A percentile compares a stretch with the other conserved stretches of the same genome.
phyloP scores from a whole-genome alignment of 2,888 invertebrate species.

The Trachelus tabidus region DNA sequence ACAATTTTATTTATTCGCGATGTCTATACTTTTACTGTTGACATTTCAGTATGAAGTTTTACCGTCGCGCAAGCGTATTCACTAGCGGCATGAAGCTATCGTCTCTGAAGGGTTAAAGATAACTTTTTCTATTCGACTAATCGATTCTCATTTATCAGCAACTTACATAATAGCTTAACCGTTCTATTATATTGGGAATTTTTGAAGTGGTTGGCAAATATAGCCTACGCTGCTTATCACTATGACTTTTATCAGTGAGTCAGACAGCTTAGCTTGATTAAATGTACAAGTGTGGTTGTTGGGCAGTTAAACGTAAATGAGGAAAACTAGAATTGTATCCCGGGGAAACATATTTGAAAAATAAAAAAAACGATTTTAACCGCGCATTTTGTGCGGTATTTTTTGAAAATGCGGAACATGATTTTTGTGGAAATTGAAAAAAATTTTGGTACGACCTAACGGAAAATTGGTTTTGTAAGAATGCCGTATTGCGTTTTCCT shows the following conservation, averaged over 20 bases:
- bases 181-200: not conserved
- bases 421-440: not conserved
- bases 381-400: not conserved
- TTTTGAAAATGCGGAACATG: not conserved
- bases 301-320: not conserved
- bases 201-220: not conserved
- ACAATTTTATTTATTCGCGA: no score
- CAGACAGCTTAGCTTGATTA: not conserved
- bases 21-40: no score
- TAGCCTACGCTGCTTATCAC: not conserved
- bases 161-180: not conserved
- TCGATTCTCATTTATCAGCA: not conserved
- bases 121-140: not conserved
- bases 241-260: slow-evolving; percentile 1
- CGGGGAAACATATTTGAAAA: not conserved
- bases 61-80: no score
- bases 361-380: not conserved
- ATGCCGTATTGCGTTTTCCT: not conserved
- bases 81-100: no score
- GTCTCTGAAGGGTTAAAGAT: not conserved
- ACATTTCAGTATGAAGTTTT: no score
- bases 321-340: not conserved
- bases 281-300: not conserved
- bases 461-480: not conserved
- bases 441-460: not conserved